Percentiles rank a stretch among this genome's conserved stretches.
phyloP scores from a whole-genome alignment of 2,888 invertebrate species.

The Chrysina gloriosa region DNA sequence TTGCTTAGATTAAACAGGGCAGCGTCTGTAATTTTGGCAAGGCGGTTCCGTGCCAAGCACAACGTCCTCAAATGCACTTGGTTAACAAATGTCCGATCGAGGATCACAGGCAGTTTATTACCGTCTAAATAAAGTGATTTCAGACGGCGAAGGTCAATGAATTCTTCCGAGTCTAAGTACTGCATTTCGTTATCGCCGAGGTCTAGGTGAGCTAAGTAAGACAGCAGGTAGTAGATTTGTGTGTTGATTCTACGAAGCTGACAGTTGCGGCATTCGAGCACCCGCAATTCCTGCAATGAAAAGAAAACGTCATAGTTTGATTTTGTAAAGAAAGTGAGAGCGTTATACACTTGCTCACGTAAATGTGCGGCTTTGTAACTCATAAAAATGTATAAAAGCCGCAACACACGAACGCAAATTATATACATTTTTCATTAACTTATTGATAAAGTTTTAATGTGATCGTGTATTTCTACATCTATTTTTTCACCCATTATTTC shows the following conservation, averaged over 20 bases:
- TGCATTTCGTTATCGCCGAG: constrained; percentile 82
- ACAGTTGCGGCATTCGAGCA: constrained; percentile 80
- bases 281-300: constrained; percentile 73
- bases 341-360: neutral
- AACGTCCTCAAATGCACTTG: constrained; percentile 69
- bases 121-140: constrained; percentile 77
- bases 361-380: too few relatives aligned
- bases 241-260: constrained; percentile 80
- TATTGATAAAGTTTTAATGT: too few relatives aligned
- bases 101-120: constrained; percentile 80
- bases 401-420: too few relatives aligned
- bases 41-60: constrained; percentile 77
- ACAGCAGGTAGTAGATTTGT: constrained; percentile 81
- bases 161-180: constrained; percentile 79
- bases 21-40: constrained; percentile 79
- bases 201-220: constrained; percentile 79
- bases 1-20: constrained; percentile 80
- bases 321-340: neutral
- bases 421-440: too few relatives aligned
- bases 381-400: too few relatives aligned
- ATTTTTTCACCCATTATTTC: too few relatives aligned
- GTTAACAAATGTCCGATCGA: constrained; percentile 76
- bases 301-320: constrained; percentile 26
- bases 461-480: too few relatives aligned
- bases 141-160: constrained; percentile 75